phyloP scores from a whole-genome alignment of 2,888 invertebrate genomes.

The Erebia aethiops region DNA sequence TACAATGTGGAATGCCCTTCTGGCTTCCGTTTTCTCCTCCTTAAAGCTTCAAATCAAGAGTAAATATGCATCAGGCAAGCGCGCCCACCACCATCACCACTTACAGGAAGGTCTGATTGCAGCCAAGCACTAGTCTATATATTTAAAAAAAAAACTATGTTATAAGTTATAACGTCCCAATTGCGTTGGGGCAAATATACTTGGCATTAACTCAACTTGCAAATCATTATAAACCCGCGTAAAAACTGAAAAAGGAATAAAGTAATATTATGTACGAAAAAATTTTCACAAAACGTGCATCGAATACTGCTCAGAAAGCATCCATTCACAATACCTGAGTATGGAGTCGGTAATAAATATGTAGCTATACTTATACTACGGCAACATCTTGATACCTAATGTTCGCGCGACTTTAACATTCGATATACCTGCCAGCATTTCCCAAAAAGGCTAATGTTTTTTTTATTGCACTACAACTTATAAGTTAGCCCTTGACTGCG shows the following conservation, averaged over 20 bases:
- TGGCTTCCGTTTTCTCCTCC: no score
- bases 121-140: background rate
- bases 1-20: no score
- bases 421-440: background rate
- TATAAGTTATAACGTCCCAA: background rate
- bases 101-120: no score
- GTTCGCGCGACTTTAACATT: background rate
- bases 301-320: background rate
- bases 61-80: no score
- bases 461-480: no score
- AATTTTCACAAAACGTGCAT: slow-evolving; percentile 10
- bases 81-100: no score
- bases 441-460: background rate
- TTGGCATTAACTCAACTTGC: background rate
- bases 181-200: background rate
- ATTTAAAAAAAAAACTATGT: background rate
- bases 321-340: slow-evolving; percentile 1
- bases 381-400: background rate
- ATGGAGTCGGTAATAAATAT: background rate
- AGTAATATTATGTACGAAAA: background rate
- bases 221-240: background rate
- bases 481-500: no score
- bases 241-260: background rate
- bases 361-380: background rate
- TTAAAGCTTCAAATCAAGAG: no score